Base-by-base conservation (phyloP, 2,113 vertebrate genomes). In the Porphyrio hochstetteri region DNA sequence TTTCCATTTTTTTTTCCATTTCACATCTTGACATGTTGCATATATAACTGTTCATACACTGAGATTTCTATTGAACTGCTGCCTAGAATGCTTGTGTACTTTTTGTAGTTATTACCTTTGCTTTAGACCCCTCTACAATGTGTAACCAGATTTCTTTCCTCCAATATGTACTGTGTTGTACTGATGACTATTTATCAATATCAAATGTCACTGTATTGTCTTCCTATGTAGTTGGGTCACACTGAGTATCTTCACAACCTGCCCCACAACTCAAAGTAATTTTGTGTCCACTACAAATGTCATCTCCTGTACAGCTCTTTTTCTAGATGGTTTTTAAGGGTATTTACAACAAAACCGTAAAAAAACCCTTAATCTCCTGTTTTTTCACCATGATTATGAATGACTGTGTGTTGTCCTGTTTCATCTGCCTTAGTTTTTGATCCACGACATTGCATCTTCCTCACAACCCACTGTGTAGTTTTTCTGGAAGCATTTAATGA, bases 21-120 rank as follows among this genome's bases (percentile, higher is more conserved):
- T 87, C 5, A 0, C 57, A 29, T 52, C 38, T 82, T 27, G 33
- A 63, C 16, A 33, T 11, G 16, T 29, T 63, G 18, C 0, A 0
- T 38, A 16, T 23, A 35, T 16, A 19, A 18, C 69, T 19, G 13
- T 59, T 88, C 52, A 48, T 27, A 36, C 12, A 36, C 16, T 20
- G 33, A 93, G 15, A 48, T 50, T 56, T 79, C 61, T 78, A 5
- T 29, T 63, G 46, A 70, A 44, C 36, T 52, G 31, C 19, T 72
- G 38, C 68, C 60, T 55, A 40, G 60, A 27, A 78, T 70, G 42
- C 52, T 52, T 52, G 38, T 4, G 4, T 42, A 40, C 79, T 93
- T 87, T 46, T 56, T 71, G 44, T 71, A 71, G 6, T 1, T 1
- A 15, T 25, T 55, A 48, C 38, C 48, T 56, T 86, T 71, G 11